Base-by-base conservation (phyloP, 2,113 vertebrate species). In the Amblyornis subalaris region DNA sequence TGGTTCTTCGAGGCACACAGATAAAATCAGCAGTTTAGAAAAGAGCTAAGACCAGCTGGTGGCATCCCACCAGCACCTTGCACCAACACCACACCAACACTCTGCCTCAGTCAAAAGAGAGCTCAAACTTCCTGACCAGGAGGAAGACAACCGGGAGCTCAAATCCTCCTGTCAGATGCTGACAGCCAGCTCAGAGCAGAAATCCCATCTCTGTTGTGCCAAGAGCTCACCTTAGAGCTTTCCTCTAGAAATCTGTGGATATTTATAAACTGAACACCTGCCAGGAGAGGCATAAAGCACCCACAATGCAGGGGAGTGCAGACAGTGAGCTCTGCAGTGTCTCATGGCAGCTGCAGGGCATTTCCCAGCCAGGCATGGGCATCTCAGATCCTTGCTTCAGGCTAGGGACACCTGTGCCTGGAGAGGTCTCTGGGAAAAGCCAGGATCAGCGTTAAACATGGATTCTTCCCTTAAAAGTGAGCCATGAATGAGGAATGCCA, bases 81-180 rank as follows among this genome's bases (percentile, higher is more conserved):
- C 22, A 38, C 23, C 35, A 48, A 0, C 0, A 0, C 9, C n/a
- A n/a, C n/a, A n/a, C n/a, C n/a, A n/a, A n/a, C n/a, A n/a, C 66
- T 62, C 54, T n/a, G 65, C 51, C 61, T 40, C 11, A 2, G 12
- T 1, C 47, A 33, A 9, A 24, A 1, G 18, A 64, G 62, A 72
- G 12, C 20, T 9, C 33, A 19, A 60, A 12, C 35, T 35, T 53
- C 26, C 23, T 1, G 1, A 53, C 10, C 28, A 16, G 31, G 21
- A 81, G 31, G 19, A 66, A 31, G 25, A 10, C 22, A 38, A 38
- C 5, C 4, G 8, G 17, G 29, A 35, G 40, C 29, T 14, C 57
- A 28, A 38, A 84, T 10, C 35, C 58, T 22, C 44, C 53, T 20
- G 4, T 9, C 6, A 48, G 77, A 20, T 13, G 53, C 58, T 18